Evolutionary conservation across 2,113 vertebrate genomes (phyloP), one percentile per base, ranked within the genome.

Genomic region (Ammodytes dubius): DNA sequence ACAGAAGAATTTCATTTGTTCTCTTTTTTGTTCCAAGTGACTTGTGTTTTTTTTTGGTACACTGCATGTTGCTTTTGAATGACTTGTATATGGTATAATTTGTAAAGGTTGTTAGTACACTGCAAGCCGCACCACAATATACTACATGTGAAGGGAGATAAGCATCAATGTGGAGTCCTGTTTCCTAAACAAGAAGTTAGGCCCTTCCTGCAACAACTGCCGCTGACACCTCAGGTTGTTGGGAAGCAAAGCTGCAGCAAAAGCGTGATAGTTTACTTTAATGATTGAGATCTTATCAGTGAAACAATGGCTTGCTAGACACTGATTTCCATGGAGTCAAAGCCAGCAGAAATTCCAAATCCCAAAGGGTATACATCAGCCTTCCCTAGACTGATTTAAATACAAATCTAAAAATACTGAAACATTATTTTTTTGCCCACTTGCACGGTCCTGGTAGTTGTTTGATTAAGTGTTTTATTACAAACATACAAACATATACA

Each of bases 181-280:
- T 78, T 86, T 84, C 42, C 72, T 64, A 37, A 82, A 75, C 15
- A 82, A 81, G 53, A 60, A 72, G 64, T 64, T 2, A 3, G 70
- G 35, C 47, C 8, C 63, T 90, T 91, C 88, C 90, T 89, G 67
- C 15, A 78, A 27, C n/a, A 0, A 9, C 37, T 4, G 59, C 63
- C 6, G 15, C 74, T 60, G 59, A 88, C 88, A 90, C 87, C 79
- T 92, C 47, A 57, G n/a, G 40, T 46, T 92, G 76, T 50, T 13
- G 60, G 83, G 66, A 93, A 91, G 77, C 50, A 53, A 77, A 57
- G 58, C 11, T 35, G n/a, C 4, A 40, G 7, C 46, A 56, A 53
- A 14, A 19, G 1, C 9, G 17, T 17, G 43, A 45, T n/a, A 19
- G 37, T 77, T 83, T 65, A 61, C 46, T 10, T 77, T 14, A 65